Evolutionary conservation across 2,888 invertebrate species (phyloP).

Genomic region (Leptopilina syphax): DNA sequence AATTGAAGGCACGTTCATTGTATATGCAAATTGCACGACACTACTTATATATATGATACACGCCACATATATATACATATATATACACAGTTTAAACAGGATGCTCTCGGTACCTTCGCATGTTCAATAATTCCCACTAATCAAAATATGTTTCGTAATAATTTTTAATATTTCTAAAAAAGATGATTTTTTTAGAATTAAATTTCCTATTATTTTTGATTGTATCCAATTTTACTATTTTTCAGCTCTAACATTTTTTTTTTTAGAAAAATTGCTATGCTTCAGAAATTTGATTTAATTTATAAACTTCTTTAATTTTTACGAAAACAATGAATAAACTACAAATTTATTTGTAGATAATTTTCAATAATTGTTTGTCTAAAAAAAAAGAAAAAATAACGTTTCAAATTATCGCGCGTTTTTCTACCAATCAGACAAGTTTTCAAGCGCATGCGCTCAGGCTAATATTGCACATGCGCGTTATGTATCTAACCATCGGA

Average conservation of each 20-base stretch:
- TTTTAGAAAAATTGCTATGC: not conserved
- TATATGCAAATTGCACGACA: constrained; percentile 30
- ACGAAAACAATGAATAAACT: no score
- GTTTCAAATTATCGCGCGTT: no score
- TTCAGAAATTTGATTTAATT: no score
- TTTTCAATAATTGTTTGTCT: no score
- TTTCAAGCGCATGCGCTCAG: no score
- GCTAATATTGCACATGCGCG: no score
- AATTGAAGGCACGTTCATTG: constrained; percentile 40
- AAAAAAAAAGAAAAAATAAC: no score
- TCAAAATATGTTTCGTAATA: constrained; percentile 25
- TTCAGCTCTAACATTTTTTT: not conserved
- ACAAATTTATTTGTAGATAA: no score
- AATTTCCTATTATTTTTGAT: not conserved
- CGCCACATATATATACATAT: not conserved
- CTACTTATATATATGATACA: constrained; percentile 30
- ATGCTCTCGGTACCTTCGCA: not conserved
- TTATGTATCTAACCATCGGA: no score
- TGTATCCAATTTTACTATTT: not conserved
- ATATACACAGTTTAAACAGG: constrained; percentile 13
- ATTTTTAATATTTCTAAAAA: not conserved
- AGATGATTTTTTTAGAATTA: no score
- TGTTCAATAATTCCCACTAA: constrained; percentile 28
- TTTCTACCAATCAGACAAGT: no score
- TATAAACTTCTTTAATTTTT: no score